These are phyloP conservation scores for Cervus canadensis DNA, from an alignment of 2,113 vertebrate genomes.

Conservation along the genomic window DNA sequence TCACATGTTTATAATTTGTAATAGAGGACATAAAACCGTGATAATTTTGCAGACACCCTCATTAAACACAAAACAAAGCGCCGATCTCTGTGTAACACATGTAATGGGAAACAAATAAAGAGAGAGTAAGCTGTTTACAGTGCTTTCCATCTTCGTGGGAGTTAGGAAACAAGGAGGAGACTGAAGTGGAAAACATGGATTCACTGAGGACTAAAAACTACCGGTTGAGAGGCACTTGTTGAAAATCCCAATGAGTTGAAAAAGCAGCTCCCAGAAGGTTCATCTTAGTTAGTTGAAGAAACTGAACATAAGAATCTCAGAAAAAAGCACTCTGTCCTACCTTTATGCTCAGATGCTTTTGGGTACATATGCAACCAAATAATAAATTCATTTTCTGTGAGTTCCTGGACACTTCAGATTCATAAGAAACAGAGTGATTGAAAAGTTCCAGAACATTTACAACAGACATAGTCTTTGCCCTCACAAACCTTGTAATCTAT, in stretches of 20 bases:
- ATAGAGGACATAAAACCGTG: constrained; percentile 24
- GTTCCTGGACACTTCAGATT: neutral
- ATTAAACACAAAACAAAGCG: constrained; percentile 49
- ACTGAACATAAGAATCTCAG: neutral
- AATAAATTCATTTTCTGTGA: neutral
- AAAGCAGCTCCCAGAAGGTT: neutral
- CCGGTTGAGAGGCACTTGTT: neutral
- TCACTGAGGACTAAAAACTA: neutral
- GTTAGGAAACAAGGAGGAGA: neutral
- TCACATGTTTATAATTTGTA: constrained; percentile 38
- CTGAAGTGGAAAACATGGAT: neutral
- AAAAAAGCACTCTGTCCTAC: neutral
- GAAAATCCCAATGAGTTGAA: neutral
- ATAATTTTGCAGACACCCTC: constrained; percentile 32
- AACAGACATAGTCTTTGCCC: neutral
- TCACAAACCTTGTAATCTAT: neutral
- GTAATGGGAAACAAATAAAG: constrained; percentile 28
- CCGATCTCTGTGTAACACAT: neutral
- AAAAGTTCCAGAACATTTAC: neutral
- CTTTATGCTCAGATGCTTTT: neutral
- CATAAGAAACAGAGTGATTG: neutral
- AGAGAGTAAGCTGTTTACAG: neutral
- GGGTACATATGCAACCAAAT: neutral
- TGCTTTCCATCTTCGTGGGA: neutral
- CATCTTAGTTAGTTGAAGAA: neutral